Evolutionary conservation across 2,888 invertebrate species (phyloP), one percentile per base, ranked within the genome.

Genomic region (Eurytoma adleriae): DNA sequence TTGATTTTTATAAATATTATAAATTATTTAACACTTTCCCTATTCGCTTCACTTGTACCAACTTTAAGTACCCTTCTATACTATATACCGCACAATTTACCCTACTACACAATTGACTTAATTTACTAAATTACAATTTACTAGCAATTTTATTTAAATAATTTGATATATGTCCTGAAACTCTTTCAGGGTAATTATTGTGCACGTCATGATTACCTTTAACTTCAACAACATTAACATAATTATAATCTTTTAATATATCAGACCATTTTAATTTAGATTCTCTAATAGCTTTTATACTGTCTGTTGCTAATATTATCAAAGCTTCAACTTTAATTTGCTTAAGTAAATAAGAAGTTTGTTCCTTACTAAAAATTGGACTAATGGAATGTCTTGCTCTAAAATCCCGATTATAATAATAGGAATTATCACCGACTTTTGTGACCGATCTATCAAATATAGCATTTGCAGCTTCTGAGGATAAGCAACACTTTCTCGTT

Each of bases 171-270:
- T 91, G 85, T 0, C 93, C 92, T 85, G 91, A 91, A 3, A 94
- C 89, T 12, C 88, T 86, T 81, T 93, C 92, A 0, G 94, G 94
- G 83, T 92, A 86, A 10, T 92, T 93, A 61, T 93, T 92, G 86
- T 95, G 94, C 0, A 94, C 92, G 84, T 95, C 94, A 83, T 95
- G 95, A 57, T 91, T 90, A 0, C 94, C 94, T 0, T 91, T 88
- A 0, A 94, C 92, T 1, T 90, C 0, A 84, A 86, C 76, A 54
- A 80, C 0, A 18, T 69, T 16, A 48, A 84, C 57, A 57, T 30
- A 14, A 74, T 73, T 12, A 62, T 4, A 61, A 14, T 20, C 7
- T 82, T 52, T 18, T 27, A 72, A 2, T 10, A 3, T 0, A 14
- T 54, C 1, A 1, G 27, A 4, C 52, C 69, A 0, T 20, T 18